A percentile compares a stretch with the other conserved stretches of the same genome.
Conservation (phyloP, 2,113 vertebrate species). For the Numenius arquata region DNA sequence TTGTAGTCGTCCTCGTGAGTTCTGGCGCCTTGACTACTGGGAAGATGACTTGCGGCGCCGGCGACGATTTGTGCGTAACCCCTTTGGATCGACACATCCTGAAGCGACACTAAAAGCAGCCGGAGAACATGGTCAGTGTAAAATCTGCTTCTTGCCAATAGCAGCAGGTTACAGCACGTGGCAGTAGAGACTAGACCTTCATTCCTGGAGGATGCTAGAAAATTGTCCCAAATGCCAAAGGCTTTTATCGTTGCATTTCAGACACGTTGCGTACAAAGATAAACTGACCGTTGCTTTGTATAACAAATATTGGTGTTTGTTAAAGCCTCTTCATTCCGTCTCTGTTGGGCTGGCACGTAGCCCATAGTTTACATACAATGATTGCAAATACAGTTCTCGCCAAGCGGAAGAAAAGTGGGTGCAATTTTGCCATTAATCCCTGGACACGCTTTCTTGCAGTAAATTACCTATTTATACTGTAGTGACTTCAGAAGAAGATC, state of each 20-base stretch:
- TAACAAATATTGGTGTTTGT: not conserved
- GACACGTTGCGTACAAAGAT: not conserved
- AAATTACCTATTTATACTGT: not conserved
- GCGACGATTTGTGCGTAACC: conserved; percentile 96
- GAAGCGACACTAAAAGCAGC: conserved; percentile 94
- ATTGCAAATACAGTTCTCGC: not conserved
- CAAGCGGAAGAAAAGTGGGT: not conserved
- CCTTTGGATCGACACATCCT: conserved; percentile 95
- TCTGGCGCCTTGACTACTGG: conserved; percentile 99
- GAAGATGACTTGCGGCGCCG: conserved; percentile 99
- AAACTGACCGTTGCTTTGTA: not conserved
- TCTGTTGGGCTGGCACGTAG: not conserved
- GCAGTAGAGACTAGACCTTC: conserved; percentile 72
- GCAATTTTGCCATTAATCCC: not conserved
- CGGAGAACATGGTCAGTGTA: conserved; percentile 90
- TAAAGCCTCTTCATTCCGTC: not conserved
- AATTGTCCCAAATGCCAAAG: conserved; percentile 40
- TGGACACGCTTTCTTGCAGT: not conserved
- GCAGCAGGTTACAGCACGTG: conserved; percentile 73
- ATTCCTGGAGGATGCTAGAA: conserved; percentile 56
- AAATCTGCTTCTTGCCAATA: conserved; percentile 63
- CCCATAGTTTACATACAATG: not conserved
- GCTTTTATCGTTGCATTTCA: not conserved
- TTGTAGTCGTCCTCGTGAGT: conserved; percentile 95
- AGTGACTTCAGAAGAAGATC: not conserved